Percentiles rank a stretch among this genome's conserved stretches.
These are phyloP conservation scores for Danio rerio DNA, from an alignment of 2,113 vertebrate genomes.

Conservation along the genomic window GRCz12tu NC_133191.1:52498501-52499000, in stretches of 20 bases:
- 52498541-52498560: slow-evolving; percentile 88
- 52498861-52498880: too few relatives aligned
- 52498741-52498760: not conserved
- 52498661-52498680: slow-evolving; percentile 34
- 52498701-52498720: not conserved
- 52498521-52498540: slow-evolving; percentile 88
- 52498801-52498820: too few relatives aligned
- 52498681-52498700: not conserved
- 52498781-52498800: too few relatives aligned
- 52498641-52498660: slow-evolving; percentile 87
- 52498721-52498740: not conserved
- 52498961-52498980: too few relatives aligned
- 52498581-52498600: slow-evolving; percentile 91
- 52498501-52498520: slow-evolving; percentile 90
- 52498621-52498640: slow-evolving; percentile 94
- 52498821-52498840: too few relatives aligned
- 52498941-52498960: too few relatives aligned
- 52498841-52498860: too few relatives aligned
- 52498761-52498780: too few relatives aligned
- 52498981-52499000: too few relatives aligned
- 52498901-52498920: too few relatives aligned
- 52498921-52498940: too few relatives aligned
- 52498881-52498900: too few relatives aligned
- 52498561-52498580: slow-evolving; percentile 92
- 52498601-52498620: slow-evolving; percentile 92